Percentiles rank a stretch among this genome's conserved stretches.
These are phyloP conservation scores for Grus americana DNA, from an alignment of 2,113 vertebrate species.

Conservation along the genomic window DNA sequence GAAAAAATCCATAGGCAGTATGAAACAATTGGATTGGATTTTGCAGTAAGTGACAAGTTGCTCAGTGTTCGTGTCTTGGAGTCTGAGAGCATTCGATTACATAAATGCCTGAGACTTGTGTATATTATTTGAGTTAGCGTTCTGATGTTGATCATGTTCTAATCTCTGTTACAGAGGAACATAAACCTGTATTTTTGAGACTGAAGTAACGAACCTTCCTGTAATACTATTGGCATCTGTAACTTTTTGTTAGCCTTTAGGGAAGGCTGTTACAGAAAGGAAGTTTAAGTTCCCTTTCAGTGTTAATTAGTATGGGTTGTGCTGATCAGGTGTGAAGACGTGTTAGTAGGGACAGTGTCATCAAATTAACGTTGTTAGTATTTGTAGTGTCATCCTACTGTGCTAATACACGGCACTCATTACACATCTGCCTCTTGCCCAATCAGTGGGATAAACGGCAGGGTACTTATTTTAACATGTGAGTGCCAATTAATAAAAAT, in stretches of 20 bases:
- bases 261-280: neutral
- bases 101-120: neutral
- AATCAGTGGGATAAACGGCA: neutral
- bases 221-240: neutral
- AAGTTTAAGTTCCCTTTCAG: neutral
- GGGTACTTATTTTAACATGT: neutral
- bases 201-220: neutral
- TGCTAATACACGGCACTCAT: neutral
- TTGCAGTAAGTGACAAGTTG: conserved; percentile 80
- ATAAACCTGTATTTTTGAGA: neutral
- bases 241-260: neutral
- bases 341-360: neutral
- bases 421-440: neutral
- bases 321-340: neutral
- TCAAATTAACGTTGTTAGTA: neutral
- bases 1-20: conserved; percentile 97
- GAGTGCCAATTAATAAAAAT: neutral
- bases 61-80: neutral
- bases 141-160: neutral
- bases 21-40: conserved; percentile 93
- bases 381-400: neutral
- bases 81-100: neutral
- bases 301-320: neutral
- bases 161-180: neutral
- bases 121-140: neutral